These are phyloP conservation scores for Congeria kusceri DNA, from an alignment of 2,888 invertebrate species.

Conservation along the genomic window DNA sequence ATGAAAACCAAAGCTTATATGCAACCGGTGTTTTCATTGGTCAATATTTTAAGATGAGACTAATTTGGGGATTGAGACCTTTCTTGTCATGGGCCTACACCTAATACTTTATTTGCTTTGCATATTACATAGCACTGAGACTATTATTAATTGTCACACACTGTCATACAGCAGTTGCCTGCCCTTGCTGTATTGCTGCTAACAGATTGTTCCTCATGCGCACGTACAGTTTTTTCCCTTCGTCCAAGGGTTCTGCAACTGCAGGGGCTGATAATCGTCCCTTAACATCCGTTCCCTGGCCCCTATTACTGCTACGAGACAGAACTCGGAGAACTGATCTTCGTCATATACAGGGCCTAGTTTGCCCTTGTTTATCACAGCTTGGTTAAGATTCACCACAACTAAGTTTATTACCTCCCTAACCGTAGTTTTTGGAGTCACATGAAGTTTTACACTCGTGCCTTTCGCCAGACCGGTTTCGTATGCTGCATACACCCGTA, in stretches of 20 bases:
- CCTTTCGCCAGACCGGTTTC: conserved; percentile 97
- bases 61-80: too few relatives aligned
- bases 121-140: too few relatives aligned
- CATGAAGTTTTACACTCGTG: conserved; percentile 96
- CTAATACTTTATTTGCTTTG: too few relatives aligned
- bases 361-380: conserved; percentile 86
- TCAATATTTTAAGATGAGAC: too few relatives aligned
- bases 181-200: conserved; percentile 85
- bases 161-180: conserved; percentile 85
- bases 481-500: conserved; percentile 97
- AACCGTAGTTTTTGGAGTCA: conserved; percentile 96
- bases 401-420: conserved; percentile 98
- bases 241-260: conserved; percentile 97
- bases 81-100: too few relatives aligned
- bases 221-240: conserved; percentile 96
- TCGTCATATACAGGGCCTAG: conserved; percentile 92
- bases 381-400: conserved; percentile 94
- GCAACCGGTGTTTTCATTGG: too few relatives aligned
- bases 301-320: conserved; percentile 97
- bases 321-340: conserved; percentile 93
- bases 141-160: too few relatives aligned
- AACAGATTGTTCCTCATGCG: conserved; percentile 92
- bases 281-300: conserved; percentile 96
- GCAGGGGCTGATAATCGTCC: conserved; percentile 97
- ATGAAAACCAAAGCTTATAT: too few relatives aligned